Base-by-base conservation (phyloP, 2,888 invertebrate genomes). In the Zygothrica quintamaculata region DNA sequence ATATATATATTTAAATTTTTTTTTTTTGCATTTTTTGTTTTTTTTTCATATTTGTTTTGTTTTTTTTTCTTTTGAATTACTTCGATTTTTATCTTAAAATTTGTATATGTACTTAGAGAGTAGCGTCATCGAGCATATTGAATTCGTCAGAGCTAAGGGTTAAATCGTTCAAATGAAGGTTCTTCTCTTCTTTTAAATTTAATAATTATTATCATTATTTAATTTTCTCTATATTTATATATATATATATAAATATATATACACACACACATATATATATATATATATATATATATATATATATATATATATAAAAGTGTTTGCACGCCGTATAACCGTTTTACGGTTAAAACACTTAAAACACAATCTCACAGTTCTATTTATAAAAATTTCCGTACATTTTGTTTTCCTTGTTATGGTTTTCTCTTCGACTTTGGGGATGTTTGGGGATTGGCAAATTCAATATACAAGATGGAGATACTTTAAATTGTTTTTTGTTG, bases 111-210 rank as follows among this genome's bases (percentile, higher is more conserved):
- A 84, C 82, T 84, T 84, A 85, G 85, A 84, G 82, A 82, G 82
- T 84, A 81, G 77, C 88, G 88, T 88, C 87, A 85, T 88, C 88
- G 78, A 89, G 88, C 86, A 88, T 87, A 88, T 88, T 88, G 89
- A 89, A 88, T 87, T 88, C 77, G 88, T 88, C 88, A 77, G 77
- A 73, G 58, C 71, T 69, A 66, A 62, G 70, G 77, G 69, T 69
- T 68, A 68, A 70, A 74, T 80, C 67, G 72, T 75, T 70, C 56
- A 43, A 58, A 65, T 60, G 46, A 55, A 46, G 67, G 51, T 25
- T 18, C 47, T 34, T 36, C 42, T 65, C n/a, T n/a, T n/a, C n/a
- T n/a, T n/a, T n/a, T n/a, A n/a, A n/a, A n/a, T n/a, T n/a, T n/a
- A n/a, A n/a, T n/a, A n/a, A n/a, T n/a, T n/a, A n/a, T n/a, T n/a